Conservation (phyloP, 2,888 invertebrate genomes). For the Gandaritis pyraliata region DNA sequence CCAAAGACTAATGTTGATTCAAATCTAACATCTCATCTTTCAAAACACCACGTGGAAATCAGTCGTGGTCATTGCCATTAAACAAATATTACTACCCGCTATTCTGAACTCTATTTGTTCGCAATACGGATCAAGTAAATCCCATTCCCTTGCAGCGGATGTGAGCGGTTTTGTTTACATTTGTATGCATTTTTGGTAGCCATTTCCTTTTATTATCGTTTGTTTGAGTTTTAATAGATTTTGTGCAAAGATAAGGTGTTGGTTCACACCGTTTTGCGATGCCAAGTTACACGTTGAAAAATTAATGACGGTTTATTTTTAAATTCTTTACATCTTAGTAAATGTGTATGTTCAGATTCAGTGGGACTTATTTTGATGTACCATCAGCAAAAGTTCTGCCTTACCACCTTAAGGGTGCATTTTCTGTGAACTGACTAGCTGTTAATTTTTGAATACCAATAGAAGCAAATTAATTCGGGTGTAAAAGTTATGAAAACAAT, state of each 20-base stretch:
- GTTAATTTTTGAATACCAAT: too few relatives aligned
- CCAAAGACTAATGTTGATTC: not conserved
- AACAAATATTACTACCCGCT: constrained; percentile 7
- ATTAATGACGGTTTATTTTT: too few relatives aligned
- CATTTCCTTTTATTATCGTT: constrained; percentile 22
- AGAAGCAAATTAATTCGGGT: too few relatives aligned
- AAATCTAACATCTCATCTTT: constrained; percentile 17
- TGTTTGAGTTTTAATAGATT: constrained; percentile 17
- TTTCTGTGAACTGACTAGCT: too few relatives aligned
- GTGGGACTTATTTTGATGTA: too few relatives aligned
- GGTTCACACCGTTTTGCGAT: constrained; percentile 10
- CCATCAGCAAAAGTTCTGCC: too few relatives aligned
- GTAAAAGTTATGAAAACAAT: too few relatives aligned
- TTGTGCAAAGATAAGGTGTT: constrained; percentile 10
- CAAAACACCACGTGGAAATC: constrained; percentile 22
- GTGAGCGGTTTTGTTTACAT: constrained; percentile 23
- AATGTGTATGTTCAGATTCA: too few relatives aligned
- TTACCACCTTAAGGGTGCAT: too few relatives aligned
- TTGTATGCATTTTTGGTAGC: constrained; percentile 28
- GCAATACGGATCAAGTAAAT: constrained; percentile 5
- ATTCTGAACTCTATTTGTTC: constrained; percentile 5
- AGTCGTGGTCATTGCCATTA: constrained; percentile 25
- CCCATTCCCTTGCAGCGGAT: constrained; percentile 13
- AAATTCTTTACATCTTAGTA: too few relatives aligned
- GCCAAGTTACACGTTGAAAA: not conserved